These are phyloP conservation scores for Clivina fossor DNA, from an alignment of 2,888 invertebrate genomes.

Conservation along the genomic window DNA sequence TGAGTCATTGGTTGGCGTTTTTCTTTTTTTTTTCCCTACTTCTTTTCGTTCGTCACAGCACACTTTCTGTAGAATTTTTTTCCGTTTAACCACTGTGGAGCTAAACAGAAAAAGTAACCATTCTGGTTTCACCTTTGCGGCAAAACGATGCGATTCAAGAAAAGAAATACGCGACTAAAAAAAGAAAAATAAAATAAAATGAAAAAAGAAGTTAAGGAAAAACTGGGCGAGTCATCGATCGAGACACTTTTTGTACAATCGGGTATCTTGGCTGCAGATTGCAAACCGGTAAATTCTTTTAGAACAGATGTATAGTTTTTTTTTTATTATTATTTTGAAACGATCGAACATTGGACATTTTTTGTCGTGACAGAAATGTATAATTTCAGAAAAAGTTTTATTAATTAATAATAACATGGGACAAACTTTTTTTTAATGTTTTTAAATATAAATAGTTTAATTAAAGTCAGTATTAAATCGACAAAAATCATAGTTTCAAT, in stretches of 20 bases:
- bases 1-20: conserved; percentile 4
- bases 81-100: too few relatives aligned
- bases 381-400: too few relatives aligned
- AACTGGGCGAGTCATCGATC: conserved; percentile 22
- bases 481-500: too few relatives aligned
- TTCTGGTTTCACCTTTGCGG: conserved; percentile 26
- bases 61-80: conserved; percentile 5
- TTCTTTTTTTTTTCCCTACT: too few relatives aligned
- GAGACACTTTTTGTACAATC: conserved; percentile 22
- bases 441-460: too few relatives aligned
- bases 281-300: conserved; percentile 25
- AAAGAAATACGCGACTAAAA: conserved; percentile 4
- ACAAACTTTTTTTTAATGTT: too few relatives aligned
- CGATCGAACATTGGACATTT: conserved; percentile 52
- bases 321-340: conserved; percentile 40
- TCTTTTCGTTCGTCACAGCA: too few relatives aligned
- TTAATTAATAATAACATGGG: too few relatives aligned
- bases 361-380: not conserved
- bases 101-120: conserved; percentile 18
- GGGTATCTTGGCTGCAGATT: conserved; percentile 10
- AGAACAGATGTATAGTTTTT: conserved; percentile 30
- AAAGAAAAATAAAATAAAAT: not conserved
- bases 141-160: conserved; percentile 11
- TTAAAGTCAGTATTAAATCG: too few relatives aligned
- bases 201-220: too few relatives aligned